Evolutionary conservation across 2,113 vertebrate genomes (phyloP), one percentile per base, ranked within the genome.

Genomic region (Oryzias celebensis): DNA sequence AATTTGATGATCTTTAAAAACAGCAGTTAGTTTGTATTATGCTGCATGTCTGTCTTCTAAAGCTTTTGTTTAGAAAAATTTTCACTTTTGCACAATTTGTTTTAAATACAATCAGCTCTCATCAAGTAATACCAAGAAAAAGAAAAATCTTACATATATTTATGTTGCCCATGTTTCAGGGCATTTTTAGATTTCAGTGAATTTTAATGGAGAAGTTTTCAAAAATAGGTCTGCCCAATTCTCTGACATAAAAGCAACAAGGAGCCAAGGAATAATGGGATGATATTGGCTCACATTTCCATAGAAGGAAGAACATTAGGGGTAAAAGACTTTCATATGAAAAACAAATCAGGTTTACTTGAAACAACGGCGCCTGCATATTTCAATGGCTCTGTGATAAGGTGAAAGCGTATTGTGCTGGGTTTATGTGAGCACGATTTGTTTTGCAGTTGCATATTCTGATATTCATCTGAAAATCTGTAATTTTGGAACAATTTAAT

Each of bases 271-370:
- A 62, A 31, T 62, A 52, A 44, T 62, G 17, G 18, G 18, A n/a
- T 13, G 17, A 18, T 51, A 14, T 52, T 52, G 48, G 36, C 22
- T 7, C 7, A 26, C 10, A 16, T 4, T 48, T 62, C 48, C 59
- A 62, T 24, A 14, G 31, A 62, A 26, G 28, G 13, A 41, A 52
- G 49, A 71, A 62, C 43, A 80, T 68, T 55, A 63, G 42, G 47
- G 55, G 10, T n/a, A 49, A 54, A 54, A 60, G 17, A 48, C 14
- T 63, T 66, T 48, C 7, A 51, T 66, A 41, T 66, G 36, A 55
- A 75, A 66, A 68, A 47, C 24, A 77, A 76, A 76, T 68, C 20
- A 63, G 31, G 17, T 64, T 61, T 65, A 56, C 73, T 73, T 77
- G 64, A 66, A 71, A 67, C 49, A 59, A 36, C 20, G 4, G 1